Percentiles rank a stretch among this genome's conserved stretches.
Conservation (phyloP, 1,140 invertebrate genomes). For the Nephila pilipes region DNA sequence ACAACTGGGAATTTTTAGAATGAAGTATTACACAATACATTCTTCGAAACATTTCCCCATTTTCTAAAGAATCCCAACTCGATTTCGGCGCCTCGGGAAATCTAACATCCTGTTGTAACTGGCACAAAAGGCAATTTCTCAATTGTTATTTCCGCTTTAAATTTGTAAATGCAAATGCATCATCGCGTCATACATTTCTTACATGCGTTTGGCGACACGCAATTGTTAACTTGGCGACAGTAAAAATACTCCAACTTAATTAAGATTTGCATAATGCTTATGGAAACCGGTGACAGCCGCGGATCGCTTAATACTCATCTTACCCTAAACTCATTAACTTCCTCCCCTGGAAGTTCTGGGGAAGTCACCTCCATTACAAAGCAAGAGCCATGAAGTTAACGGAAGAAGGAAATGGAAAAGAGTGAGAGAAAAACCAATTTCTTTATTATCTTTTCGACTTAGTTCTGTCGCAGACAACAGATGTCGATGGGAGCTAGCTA, state of each 20-base stretch:
- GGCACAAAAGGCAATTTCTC: neutral
- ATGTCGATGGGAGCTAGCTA: neutral
- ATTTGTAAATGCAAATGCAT: neutral
- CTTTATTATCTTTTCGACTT: constrained; percentile 23
- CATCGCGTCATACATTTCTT: neutral
- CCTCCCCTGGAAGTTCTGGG: neutral
- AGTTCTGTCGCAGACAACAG: constrained; percentile 20
- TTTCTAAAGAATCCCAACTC: no score
- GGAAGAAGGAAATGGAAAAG: neutral
- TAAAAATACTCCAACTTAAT: neutral
- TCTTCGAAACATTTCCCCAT: no score
- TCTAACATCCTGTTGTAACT: no score
- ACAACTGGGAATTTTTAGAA: no score
- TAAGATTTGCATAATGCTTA: neutral
- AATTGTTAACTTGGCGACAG: neutral
- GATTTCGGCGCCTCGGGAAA: no score
- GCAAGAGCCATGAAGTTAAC: neutral
- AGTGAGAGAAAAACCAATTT: neutral
- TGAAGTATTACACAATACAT: no score
- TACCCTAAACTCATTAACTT: neutral
- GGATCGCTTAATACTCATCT: neutral
- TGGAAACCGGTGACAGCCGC: neutral
- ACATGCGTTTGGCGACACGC: neutral
- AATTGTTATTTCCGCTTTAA: neutral
- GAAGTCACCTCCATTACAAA: neutral